These are phyloP conservation scores for Caenorhabditis elegans DNA, from an alignment of 1,140 invertebrate genomes.

Conservation along the genomic window DNA sequence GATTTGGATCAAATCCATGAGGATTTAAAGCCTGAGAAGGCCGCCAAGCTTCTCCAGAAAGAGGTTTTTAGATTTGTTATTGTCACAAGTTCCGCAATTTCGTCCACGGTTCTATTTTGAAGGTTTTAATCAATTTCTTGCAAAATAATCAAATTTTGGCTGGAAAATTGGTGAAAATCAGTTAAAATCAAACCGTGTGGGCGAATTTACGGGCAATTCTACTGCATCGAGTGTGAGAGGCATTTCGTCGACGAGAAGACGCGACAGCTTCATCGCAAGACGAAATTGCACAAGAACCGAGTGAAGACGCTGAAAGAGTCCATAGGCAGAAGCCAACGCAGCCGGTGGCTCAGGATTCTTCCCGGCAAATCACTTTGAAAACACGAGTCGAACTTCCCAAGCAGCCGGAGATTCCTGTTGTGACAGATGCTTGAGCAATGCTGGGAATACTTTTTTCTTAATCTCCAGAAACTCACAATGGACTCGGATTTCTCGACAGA, in stretches of 20 bases:
- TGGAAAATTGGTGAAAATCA: too few species aligned
- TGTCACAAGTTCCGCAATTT: too few species aligned
- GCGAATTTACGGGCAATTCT: slow-evolving; percentile 69
- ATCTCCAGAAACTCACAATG: slow-evolving; percentile 60
- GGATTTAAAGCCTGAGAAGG: slow-evolving; percentile 68
- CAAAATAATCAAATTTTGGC: slow-evolving; percentile 68
- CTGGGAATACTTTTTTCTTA: too few species aligned
- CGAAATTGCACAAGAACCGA: slow-evolving; percentile 60
- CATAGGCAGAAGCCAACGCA: slow-evolving; percentile 59
- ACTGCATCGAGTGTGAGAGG: slow-evolving; percentile 69
- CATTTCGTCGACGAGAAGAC: slow-evolving; percentile 55
- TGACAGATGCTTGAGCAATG: too few species aligned
- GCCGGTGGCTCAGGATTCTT: slow-evolving; percentile 58
- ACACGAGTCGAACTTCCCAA: background rate
- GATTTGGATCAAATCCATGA: slow-evolving; percentile 70
- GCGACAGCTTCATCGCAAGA: slow-evolving; percentile 51
- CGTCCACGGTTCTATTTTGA: too few species aligned
- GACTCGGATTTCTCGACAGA: slow-evolving; percentile 61
- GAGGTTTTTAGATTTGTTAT: too few species aligned
- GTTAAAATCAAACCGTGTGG: too few species aligned
- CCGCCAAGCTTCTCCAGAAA: slow-evolving; percentile 61
- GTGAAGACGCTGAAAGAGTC: slow-evolving; percentile 55
- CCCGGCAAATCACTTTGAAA: slow-evolving; percentile 27
- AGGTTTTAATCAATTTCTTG: background rate
- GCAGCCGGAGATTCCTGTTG: background rate